These are phyloP conservation scores for Hippocampus zosterae DNA, from an alignment of 2,113 vertebrate species.

Conservation along the genomic window DNA sequence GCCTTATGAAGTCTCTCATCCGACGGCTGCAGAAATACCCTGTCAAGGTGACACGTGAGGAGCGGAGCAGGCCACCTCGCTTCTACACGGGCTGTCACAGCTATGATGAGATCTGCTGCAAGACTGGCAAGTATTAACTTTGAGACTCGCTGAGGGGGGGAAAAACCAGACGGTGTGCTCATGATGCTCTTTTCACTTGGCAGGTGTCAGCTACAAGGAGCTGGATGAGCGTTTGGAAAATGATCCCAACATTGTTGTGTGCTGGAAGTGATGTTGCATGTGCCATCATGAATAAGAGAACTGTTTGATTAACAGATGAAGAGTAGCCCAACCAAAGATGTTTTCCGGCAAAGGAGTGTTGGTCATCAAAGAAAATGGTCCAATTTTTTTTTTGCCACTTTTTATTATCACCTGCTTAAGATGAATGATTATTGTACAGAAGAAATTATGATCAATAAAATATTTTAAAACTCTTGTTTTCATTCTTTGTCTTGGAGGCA, in stretches of 20 bases:
- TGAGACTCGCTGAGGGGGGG: neutral
- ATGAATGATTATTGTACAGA: constrained; percentile 19
- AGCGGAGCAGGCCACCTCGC: constrained; percentile 82
- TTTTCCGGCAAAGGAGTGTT: constrained; percentile 16
- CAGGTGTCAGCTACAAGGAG: constrained; percentile 95
- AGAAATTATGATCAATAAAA: constrained; percentile 18
- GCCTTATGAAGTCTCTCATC: constrained; percentile 94
- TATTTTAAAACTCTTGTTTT: too few relatives aligned
- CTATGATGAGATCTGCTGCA: constrained; percentile 98
- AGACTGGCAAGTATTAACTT: constrained; percentile 78
- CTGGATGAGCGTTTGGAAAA: constrained; percentile 95
- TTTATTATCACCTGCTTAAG: neutral
- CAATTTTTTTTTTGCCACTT: neutral
- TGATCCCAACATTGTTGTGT: constrained; percentile 94
- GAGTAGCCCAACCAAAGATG: constrained; percentile 39
- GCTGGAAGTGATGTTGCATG: constrained; percentile 72
- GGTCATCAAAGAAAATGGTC: neutral
- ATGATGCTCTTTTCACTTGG: constrained; percentile 8
- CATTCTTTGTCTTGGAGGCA: too few relatives aligned
- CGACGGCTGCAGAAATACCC: constrained; percentile 94
- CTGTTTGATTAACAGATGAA: neutral
- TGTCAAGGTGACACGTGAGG: constrained; percentile 82
- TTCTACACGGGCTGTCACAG: constrained; percentile 94
- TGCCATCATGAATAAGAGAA: neutral
- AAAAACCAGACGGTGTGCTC: neutral